These are phyloP conservation scores for Centroberyx gerrardi DNA, from an alignment of 2,797 vertebrate genomes.

Conservation along the genomic window DNA sequence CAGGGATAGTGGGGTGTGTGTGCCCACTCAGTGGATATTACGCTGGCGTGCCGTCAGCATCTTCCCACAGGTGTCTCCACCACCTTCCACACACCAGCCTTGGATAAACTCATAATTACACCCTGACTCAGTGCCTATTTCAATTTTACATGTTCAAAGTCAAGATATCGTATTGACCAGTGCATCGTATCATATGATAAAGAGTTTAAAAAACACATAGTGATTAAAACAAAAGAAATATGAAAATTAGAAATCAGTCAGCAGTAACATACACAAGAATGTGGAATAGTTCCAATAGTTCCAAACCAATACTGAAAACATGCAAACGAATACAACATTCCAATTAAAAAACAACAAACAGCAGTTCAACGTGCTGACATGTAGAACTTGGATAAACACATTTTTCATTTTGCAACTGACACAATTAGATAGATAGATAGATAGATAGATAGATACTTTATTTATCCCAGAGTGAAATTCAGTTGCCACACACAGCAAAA, in stretches of 20 bases:
- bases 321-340: constrained; percentile 3
- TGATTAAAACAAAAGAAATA: neutral
- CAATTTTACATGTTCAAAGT: constrained; percentile 11
- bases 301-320: constrained; percentile 20
- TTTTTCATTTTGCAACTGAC: neutral
- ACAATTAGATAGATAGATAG: constrained; percentile 5
- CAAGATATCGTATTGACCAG: neutral
- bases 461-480: neutral
- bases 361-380: neutral
- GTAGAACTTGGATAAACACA: neutral
- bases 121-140: constrained; percentile 21
- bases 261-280: neutral
- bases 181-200: neutral
- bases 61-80: constrained; percentile 41
- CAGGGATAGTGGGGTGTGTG: constrained; percentile 49
- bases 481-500: no score
- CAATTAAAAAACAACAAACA: neutral
- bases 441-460: constrained; percentile 2
- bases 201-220: neutral
- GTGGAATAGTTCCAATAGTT: neutral
- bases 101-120: constrained; percentile 39
- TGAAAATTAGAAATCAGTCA: neutral
- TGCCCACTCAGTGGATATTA: constrained; percentile 58
- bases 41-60: constrained; percentile 49
- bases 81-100: constrained; percentile 13